Conservation (phyloP, 2,797 vertebrate species). For the Calcarius lapponicus region DNA sequence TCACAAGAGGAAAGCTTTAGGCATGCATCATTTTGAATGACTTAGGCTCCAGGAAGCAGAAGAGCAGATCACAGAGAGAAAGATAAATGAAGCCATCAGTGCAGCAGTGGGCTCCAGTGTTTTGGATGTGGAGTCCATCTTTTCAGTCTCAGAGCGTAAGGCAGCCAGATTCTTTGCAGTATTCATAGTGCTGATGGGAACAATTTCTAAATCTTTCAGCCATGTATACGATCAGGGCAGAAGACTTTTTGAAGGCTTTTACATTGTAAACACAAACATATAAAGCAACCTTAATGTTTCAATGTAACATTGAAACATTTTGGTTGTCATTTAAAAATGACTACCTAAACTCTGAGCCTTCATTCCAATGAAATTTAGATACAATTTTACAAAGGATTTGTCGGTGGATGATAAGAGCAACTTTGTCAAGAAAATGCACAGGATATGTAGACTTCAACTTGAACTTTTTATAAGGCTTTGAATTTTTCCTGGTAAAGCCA, state of each 20-base stretch:
- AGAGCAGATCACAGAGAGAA: not conserved
- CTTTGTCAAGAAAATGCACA: not conserved
- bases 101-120: not conserved
- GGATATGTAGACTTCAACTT: not conserved
- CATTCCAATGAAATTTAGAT: not conserved
- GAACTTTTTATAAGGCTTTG: not conserved
- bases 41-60: not conserved
- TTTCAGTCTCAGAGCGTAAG: not conserved
- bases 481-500: not conserved
- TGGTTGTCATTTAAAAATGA: not conserved
- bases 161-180: not conserved
- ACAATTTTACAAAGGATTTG: not conserved
- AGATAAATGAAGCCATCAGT: not conserved
- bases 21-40: not conserved
- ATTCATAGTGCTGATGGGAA: not conserved
- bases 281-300: not conserved
- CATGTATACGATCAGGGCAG: not conserved
- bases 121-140: not conserved
- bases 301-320: not conserved
- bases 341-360: not conserved
- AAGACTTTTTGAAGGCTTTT: not conserved
- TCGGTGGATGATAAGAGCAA: not conserved
- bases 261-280: not conserved
- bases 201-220: not conserved
- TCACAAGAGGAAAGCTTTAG: not conserved